Evolutionary conservation across 2,888 invertebrate genomes (phyloP).

Genomic region (Pherbina coryleti): DNA sequence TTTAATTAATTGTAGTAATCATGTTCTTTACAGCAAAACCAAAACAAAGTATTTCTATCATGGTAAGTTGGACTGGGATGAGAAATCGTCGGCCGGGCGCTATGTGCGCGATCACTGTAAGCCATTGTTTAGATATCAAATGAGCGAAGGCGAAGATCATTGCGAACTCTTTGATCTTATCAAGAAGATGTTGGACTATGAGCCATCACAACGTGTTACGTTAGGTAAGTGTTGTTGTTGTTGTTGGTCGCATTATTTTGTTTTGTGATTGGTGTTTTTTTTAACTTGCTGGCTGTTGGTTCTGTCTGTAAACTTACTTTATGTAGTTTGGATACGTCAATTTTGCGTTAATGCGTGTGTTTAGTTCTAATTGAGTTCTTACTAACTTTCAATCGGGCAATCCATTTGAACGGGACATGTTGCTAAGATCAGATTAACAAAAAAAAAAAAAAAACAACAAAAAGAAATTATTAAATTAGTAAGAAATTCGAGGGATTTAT

Average conservation of each 20-base stretch:
- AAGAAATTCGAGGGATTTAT: too few species aligned
- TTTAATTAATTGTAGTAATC: conserved; percentile 68
- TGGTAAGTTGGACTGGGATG: conserved; percentile 98
- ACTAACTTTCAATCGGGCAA: too few species aligned
- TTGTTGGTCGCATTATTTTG: background rate
- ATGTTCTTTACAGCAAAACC: conserved; percentile 79
- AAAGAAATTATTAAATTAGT: too few species aligned
- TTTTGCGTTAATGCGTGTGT: too few species aligned
- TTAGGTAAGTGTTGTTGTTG: conserved; percentile 71
- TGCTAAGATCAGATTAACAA: too few species aligned
- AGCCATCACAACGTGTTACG: conserved; percentile 90
- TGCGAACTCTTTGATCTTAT: conserved; percentile 94
- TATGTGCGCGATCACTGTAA: conserved; percentile 99
- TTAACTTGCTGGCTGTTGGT: background rate
- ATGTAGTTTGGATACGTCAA: too few species aligned
- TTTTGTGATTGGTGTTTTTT: background rate
- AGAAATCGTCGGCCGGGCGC: conserved; percentile 94
- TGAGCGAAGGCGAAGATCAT: conserved; percentile 90
- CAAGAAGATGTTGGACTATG: conserved; percentile 96
- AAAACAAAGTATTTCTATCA: conserved; percentile 99
- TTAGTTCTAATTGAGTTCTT: too few species aligned
- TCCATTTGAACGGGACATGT: too few species aligned
- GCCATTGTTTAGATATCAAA: conserved; percentile 93
- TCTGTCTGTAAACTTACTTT: too few species aligned
- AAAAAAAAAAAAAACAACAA: too few species aligned